phyloP scores from a whole-genome alignment of 2,797 vertebrate genomes.

The Gallinago stenura region DNA sequence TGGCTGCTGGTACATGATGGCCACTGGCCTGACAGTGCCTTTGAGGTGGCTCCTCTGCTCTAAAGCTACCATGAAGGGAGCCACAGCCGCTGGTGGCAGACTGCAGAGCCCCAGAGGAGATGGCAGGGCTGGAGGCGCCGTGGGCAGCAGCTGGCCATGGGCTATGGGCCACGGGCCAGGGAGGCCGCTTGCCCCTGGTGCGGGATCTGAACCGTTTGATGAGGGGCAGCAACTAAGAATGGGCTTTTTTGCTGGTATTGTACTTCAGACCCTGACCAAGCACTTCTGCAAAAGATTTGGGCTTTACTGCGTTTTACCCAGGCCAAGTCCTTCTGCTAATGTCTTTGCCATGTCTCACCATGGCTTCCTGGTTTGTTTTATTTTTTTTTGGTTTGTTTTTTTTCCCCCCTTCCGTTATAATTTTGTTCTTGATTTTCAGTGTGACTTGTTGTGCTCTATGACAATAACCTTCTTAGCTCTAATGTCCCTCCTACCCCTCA shows the following conservation, averaged over 20 bases:
- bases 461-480: constrained; percentile 99
- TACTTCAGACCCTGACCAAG: constrained; percentile 74
- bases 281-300: constrained; percentile 60
- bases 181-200: rapidly evolving
- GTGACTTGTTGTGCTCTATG: constrained; percentile 91
- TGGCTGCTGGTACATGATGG: neutral
- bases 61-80: neutral
- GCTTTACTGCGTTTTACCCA: constrained; percentile 65
- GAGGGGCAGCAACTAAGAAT: neutral
- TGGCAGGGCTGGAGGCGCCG: neutral
- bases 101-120: neutral
- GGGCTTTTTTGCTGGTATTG: constrained; percentile 27
- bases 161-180: rapidly evolving
- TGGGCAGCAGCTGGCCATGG: neutral
- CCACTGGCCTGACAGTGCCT: neutral
- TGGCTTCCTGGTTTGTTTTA: constrained; percentile 81
- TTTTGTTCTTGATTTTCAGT: constrained; percentile 88
- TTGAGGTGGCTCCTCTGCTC: neutral
- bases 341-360: constrained; percentile 85
- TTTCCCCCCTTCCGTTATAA: constrained; percentile 74
- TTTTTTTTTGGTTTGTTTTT: neutral
- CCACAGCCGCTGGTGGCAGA: neutral
- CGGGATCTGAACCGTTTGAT: neutral
- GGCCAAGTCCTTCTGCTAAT: constrained; percentile 87
- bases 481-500: constrained; percentile 98